Conservation (phyloP, 2,888 invertebrate genomes). For the Ashinkailepas kermadecensis region DNA sequence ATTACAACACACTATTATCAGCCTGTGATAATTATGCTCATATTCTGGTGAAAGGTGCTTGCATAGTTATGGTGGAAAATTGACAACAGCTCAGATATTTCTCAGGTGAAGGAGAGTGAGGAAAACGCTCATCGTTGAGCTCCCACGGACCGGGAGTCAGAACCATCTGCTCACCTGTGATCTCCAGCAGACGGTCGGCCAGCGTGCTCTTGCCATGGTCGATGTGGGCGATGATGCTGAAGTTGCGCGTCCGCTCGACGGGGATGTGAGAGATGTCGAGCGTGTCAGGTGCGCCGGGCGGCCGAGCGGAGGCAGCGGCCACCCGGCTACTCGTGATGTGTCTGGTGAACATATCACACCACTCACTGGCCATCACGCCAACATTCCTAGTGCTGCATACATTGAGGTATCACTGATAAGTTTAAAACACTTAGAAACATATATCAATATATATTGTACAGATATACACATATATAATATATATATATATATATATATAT, state of each 20-base stretch:
- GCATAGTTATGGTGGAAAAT: too few species aligned
- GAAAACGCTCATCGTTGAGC: too few species aligned
- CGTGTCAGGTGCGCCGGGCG: slow-evolving; percentile 15
- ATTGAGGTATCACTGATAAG: neutral
- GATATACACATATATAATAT: too few species aligned
- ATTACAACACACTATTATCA: too few species aligned
- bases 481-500: too few species aligned
- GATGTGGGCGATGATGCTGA: slow-evolving; percentile 97
- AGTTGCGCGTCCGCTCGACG: slow-evolving; percentile 64
- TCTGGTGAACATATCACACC: neutral
- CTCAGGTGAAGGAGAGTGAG: too few species aligned
- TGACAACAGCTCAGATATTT: too few species aligned
- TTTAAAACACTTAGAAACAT: neutral
- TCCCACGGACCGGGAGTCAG: too few species aligned
- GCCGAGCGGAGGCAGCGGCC: slow-evolving; percentile 5
- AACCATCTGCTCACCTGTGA: slow-evolving; percentile 55
- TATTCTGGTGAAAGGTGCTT: too few species aligned
- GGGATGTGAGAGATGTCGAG: slow-evolving; percentile 40
- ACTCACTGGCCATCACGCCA: too few species aligned
- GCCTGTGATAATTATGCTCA: too few species aligned
- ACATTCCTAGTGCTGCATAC: neutral
- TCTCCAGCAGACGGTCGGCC: slow-evolving; percentile 88
- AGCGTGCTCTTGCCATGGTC: slow-evolving; percentile 98
- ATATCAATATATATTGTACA: too few species aligned
- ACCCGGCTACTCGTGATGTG: neutral